Conservation (phyloP, 92 coral and sea anemone species). For the Phenganax marumi region DNA sequence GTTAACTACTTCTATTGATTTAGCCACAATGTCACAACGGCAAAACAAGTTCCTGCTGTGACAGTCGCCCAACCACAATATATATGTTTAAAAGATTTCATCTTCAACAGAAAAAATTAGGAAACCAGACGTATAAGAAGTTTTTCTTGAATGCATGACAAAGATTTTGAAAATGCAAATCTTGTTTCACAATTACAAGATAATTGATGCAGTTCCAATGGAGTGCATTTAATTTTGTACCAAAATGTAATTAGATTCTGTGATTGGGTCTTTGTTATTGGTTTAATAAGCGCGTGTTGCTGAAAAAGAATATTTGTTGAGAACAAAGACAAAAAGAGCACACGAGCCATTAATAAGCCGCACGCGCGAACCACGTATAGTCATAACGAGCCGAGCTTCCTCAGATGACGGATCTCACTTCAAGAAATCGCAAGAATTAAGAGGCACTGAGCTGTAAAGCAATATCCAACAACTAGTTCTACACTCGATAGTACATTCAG, state of each 20-base stretch:
- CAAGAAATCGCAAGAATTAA: neutral
- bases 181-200: constrained; percentile 20
- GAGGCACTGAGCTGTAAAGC: neutral
- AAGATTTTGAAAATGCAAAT: constrained; percentile 22
- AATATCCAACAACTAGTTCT: neutral
- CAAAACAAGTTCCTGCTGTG: no score
- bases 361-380: constrained; percentile 99
- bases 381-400: constrained; percentile 68
- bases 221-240: constrained; percentile 40
- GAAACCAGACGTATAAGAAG: no score
- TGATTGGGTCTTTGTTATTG: constrained; percentile 44
- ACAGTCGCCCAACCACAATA: no score
- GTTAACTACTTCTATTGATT: no score
- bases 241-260: constrained; percentile 40
- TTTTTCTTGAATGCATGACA: no score
- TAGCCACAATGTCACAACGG: no score
- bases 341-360: constrained; percentile 91
- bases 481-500: no score
- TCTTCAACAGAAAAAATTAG: no score
- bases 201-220: constrained; percentile 43
- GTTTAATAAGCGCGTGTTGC: constrained; percentile 42
- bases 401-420: neutral
- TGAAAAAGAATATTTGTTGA: constrained; percentile 75
- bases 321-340: constrained; percentile 79
- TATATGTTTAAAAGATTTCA: no score